Base-by-base conservation (phyloP, 2,888 invertebrate species). In the Subacronicta megacephala region DNA sequence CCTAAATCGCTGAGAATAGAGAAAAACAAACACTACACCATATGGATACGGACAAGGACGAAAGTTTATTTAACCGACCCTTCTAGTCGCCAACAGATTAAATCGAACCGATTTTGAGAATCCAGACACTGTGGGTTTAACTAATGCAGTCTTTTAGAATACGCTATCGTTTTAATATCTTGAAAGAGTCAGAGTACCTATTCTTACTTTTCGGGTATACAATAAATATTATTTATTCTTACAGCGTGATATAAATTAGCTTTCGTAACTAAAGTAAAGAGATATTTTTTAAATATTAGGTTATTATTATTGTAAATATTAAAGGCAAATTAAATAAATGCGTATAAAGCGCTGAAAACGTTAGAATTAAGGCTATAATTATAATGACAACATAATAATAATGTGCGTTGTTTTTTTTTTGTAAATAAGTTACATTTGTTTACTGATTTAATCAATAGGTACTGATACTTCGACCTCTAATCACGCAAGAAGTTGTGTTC, bases 251-350 rank as follows among this genome's bases (percentile, higher is more conserved):
- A 33, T 46, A 58, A 62, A 67, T 47, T 9, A 12, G 10, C 41
- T 31, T 62, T 33, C 20, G 23, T 42, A 37, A 26, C 3, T 51
- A 50, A 57, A 53, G 41, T 37, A 13, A 49, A 16, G 31, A 53
- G 33, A 38, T 35, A 51, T 20, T 47, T 35, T 35, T 3, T 0
- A 23, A 56, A 53, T 50, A 66, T 62, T 37, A 41, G 2, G 29
- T 18, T 15, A 66, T 66, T 62, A n/a, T n/a, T 52, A 26, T 26
- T 46, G n/a, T 17, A 40, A 12, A 40, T 51, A 47, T 36, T 37
- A 38, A 17, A 31, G 29, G 16, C 20, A 50, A 50, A 29, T 20
- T 18, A 67, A 50, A 66, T 66, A 29, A 43, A 62, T 46, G 29
- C 16, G 10, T 16, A 47, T 47, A 35, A 41, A 26, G 10, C 7